A percentile compares a stretch with the other conserved stretches of the same genome.
Evolutionary conservation across 1,140 invertebrate genomes (phyloP).

Genomic region (Andricus grossulariae): DNA sequence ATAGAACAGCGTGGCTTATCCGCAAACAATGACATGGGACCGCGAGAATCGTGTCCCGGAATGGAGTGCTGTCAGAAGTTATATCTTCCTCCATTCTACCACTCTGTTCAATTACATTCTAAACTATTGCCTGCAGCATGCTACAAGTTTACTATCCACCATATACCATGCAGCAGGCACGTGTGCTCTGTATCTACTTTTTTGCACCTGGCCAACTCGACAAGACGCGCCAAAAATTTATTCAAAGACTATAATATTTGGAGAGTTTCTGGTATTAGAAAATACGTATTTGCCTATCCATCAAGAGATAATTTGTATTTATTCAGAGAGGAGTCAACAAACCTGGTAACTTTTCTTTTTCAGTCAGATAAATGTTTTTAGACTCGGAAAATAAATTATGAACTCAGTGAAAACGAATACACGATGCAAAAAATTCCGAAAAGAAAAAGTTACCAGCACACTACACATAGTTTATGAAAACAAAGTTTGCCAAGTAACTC

Average conservation of each 20-base stretch:
- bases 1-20: constrained; percentile 50
- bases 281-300: neutral
- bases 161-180: neutral
- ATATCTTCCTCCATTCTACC: constrained; percentile 42
- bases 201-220: neutral
- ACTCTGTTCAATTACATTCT: constrained; percentile 35
- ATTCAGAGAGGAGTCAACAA: neutral
- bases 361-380: neutral
- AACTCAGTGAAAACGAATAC: no score
- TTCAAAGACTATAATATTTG: neutral
- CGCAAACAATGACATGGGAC: constrained; percentile 56
- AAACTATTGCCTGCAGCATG: neutral
- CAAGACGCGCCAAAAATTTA: neutral
- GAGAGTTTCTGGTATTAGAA: neutral
- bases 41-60: constrained; percentile 46
- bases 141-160: constrained; percentile 1
- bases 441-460: no score
- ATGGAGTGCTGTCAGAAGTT: constrained; percentile 51
- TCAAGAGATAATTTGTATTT: neutral
- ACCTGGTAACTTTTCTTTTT: neutral
- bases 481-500: no score
- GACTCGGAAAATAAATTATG: no score
- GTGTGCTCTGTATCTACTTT: neutral
- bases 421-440: no score
- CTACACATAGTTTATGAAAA: no score